Evolutionary conservation across 2,888 invertebrate species (phyloP), one percentile per base, ranked within the genome.

Genomic region (Rotaria socialis): DNA sequence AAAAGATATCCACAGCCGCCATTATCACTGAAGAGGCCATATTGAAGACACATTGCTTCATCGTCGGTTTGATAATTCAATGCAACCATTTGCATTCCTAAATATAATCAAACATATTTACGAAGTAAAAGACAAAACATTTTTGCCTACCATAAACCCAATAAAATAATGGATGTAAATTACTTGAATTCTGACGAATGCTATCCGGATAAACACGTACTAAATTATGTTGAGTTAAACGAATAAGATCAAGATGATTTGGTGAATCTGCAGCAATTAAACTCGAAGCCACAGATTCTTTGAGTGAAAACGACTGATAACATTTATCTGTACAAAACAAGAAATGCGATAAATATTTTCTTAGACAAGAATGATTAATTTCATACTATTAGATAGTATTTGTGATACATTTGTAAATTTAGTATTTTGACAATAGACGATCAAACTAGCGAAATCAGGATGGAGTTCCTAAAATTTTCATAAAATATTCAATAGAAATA

Each of bases 201-300:
- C 91, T 90, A 88, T 92, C 93, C 5, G 93, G 93, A 88, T 92
- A 92, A 19, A 93, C 92, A 10, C 92, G 90, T 2, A 92, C 60
- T 35, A 85, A 74, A 84, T 84, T 80, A n/a, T 60, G n/a, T 60
- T 85, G 52, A 50, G 85, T 87, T 55, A 56, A 52, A 55, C 27
- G 5, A 55, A 87, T 74, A 35, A 86, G 41, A n/a, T 60, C 89
- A 88, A 89, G 87, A 91, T 90, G 86, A 27, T 89, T 89, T 22
- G 89, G 89, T 0, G 96, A 95, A 89, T 96, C 96, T 88, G 96
- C 95, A 56, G 96, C 93, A 91, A 96, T 96, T 85, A 96, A 93
- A 90, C 96, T 96, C 91, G 96, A 96, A 1, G 96, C 96, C 5
- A 95, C 94, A 87, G 95, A 95, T 90, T 97, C 97, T 90, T 96